A percentile compares a stretch with the other conserved stretches of the same genome.
These are phyloP conservation scores for Brachionus sp. DNA, from an alignment of 1,140 invertebrate species.

Conservation along the genomic window DNA sequence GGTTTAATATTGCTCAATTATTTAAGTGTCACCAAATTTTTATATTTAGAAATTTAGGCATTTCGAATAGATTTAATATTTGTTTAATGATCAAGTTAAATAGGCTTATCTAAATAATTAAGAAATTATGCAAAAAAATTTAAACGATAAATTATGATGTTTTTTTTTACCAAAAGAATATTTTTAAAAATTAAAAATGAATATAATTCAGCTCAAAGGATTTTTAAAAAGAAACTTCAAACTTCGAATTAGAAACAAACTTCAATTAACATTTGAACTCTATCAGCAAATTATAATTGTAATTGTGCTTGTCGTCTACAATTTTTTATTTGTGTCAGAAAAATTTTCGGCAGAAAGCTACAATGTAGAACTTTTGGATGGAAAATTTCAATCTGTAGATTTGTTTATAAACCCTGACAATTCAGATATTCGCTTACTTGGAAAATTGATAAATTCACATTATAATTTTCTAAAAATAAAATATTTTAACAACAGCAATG, in stretches of 20 bases:
- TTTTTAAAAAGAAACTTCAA: conserved; percentile 30
- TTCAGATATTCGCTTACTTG: neutral
- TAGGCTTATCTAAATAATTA: neutral
- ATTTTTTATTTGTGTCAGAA: conserved; percentile 14
- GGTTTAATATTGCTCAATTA: too few species aligned
- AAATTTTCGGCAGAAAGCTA: neutral
- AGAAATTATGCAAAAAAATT: neutral
- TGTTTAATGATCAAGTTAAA: neutral
- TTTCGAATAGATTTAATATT: neutral
- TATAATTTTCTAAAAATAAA: neutral
- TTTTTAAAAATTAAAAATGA: neutral
- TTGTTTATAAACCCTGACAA: neutral
- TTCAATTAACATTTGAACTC: neutral
- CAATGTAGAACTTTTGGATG: neutral
- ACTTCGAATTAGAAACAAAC: conserved; percentile 5
- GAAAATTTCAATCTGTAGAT: neutral
- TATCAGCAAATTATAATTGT: neutral
- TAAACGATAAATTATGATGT: neutral
- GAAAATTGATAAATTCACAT: neutral
- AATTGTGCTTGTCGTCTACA: neutral
- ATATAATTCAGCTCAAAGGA: neutral
- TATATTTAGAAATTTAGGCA: neutral
- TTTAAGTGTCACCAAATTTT: neutral
- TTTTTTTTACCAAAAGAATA: neutral
- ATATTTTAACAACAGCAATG: neutral